Base-by-base conservation (phyloP, 1,140 invertebrate species). In the Arctopsyche grandis region DNA sequence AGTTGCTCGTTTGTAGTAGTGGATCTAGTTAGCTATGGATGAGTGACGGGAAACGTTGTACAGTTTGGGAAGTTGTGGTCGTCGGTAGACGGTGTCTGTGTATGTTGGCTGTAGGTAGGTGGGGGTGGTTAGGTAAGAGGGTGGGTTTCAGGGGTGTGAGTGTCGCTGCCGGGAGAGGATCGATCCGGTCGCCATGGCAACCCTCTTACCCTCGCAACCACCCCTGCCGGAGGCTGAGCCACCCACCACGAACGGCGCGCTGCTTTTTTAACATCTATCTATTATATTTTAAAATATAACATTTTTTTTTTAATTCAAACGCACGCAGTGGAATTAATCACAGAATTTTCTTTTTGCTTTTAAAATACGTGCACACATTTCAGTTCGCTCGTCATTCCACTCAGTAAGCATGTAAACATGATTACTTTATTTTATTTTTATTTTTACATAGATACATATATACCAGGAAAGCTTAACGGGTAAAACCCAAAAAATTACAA, bases 131-230 rank as follows among this genome's bases (percentile, higher is more conserved):
- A 48, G 79, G 60, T 21, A 69, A 63, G 43, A 52, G 66, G 85
- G 84, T 84, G 21, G 21, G 58, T 12, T 21, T 26, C 0, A 0
- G 56, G 24, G 63, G 63, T 19, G 63, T 22, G 63, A 66, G 63
- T 12, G n/a, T 60, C 21, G 87, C 87, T 86, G 84, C 86, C 85
- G 84, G 84, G 86, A 86, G 85, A 85, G 87, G 58, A 80, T 80
- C 79, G 79, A 80, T 80, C 79, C 86, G 85, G 85, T 85, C 81
- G 84, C 86, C 85, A 87, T 86, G 87, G 86, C 86, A 86, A 88
- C 86, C 85, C 86, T 86, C 85, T 87, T 85, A 86, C 85, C 38
- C 81, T 74, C 46, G 80, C 81, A 78, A 58, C 77, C 79, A 83
- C 83, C 80, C 85, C 85, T 84, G 85, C 85, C 86, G 74, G 74